Evolutionary conservation across 30 jellyfish, hydroid and myxozoan genomes (phyloP).

Genomic region (Aurelia sp.): DNA sequence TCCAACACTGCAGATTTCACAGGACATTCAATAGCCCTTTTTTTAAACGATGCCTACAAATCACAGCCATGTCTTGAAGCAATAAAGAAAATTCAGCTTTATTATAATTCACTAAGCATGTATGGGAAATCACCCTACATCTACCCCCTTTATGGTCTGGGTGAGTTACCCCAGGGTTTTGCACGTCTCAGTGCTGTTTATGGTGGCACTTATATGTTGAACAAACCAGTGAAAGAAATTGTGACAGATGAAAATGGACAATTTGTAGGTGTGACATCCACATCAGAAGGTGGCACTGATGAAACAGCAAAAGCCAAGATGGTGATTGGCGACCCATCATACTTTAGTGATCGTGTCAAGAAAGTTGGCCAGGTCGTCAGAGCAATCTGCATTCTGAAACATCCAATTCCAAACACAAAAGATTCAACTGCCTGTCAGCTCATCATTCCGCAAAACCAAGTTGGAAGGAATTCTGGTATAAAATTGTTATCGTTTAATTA

Average conservation of each 20-base stretch:
- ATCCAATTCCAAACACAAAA: constrained; percentile 88
- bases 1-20: constrained; percentile 95
- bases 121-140: constrained; percentile 97
- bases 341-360: constrained; percentile 89
- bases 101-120: constrained; percentile 79
- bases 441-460: constrained; percentile 97
- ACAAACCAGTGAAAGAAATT: constrained; percentile 87
- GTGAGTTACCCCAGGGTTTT: constrained; percentile 99
- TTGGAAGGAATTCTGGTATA: constrained; percentile 89
- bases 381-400: constrained; percentile 95
- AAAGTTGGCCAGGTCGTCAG: constrained; percentile 98
- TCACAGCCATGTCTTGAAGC: constrained; percentile 84
- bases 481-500: neutral
- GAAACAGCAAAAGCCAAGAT: constrained; percentile 88
- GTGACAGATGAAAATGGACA: constrained; percentile 90
- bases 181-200: constrained; percentile 99
- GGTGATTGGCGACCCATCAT: constrained; percentile 99
- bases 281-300: constrained; percentile 70
- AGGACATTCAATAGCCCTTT: constrained; percentile 97
- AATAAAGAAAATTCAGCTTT: constrained; percentile 67
- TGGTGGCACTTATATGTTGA: constrained; percentile 99
- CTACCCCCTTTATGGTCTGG: constrained; percentile 98
- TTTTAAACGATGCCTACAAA: constrained; percentile 78
- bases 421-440: constrained; percentile 88
- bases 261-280: constrained; percentile 90